Percentiles rank a stretch among this genome's conserved stretches.
These are phyloP conservation scores for Tragelaphus oryx DNA, from an alignment of 2,797 vertebrate genomes.

Conservation along the genomic window DNA sequence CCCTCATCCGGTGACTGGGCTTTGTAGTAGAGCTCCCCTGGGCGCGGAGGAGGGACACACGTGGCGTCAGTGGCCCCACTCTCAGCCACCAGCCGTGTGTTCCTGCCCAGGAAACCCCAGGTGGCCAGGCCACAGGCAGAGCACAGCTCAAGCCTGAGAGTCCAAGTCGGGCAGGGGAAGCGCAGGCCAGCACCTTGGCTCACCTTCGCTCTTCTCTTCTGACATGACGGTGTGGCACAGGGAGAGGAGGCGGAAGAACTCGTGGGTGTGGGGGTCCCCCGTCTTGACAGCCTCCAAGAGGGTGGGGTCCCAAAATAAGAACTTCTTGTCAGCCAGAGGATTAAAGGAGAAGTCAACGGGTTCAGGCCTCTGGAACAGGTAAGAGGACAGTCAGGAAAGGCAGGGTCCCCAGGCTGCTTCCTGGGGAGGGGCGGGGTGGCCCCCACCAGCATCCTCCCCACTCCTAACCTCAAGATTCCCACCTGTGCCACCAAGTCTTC, in stretches of 20 bases:
- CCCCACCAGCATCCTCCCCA: fast-evolving
- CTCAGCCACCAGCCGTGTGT: fast-evolving
- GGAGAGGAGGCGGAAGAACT: slow-evolving; percentile 94
- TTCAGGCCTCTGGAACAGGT: slow-evolving; percentile 76
- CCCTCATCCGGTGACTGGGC: slow-evolving; percentile 96
- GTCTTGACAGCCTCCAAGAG: slow-evolving; percentile 90
- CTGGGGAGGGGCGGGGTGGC: too few species aligned
- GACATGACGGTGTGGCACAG: slow-evolving; percentile 97
- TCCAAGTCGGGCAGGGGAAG: fast-evolving
- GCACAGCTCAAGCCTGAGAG: neutral
- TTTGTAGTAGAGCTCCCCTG: slow-evolving; percentile 92
- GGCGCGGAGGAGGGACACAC: fast-evolving
- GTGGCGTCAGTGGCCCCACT: fast-evolving
- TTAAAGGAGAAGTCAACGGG: slow-evolving; percentile 94
- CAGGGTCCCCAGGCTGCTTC: neutral
- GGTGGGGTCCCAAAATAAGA: slow-evolving; percentile 90
- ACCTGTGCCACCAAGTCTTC: neutral
- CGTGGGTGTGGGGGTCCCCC: slow-evolving; percentile 85
- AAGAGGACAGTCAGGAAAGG: neutral
- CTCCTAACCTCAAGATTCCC: neutral
- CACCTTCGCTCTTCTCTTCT: slow-evolving; percentile 91
- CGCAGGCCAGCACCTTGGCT: neutral
- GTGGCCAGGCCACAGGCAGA: neutral
- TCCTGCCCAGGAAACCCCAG: neutral
- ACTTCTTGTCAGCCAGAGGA: slow-evolving; percentile 87